Base-by-base conservation (phyloP, 1,140 invertebrate genomes). In the Pachypsylla venusta region DNA sequence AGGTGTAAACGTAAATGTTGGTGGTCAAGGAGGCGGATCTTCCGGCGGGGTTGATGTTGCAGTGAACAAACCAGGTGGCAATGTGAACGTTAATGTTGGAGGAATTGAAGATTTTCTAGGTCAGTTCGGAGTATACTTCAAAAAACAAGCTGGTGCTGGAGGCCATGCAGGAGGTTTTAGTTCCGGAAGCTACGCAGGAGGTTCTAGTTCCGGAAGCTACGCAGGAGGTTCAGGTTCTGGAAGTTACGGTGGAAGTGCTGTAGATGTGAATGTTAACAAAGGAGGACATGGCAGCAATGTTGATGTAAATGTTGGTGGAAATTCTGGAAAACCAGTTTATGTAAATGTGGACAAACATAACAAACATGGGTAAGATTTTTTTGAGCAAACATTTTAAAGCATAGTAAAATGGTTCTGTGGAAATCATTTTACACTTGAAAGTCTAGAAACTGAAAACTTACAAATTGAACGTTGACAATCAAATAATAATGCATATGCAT, bases 251-350 rank as follows among this genome's bases (percentile, higher is more conserved):
- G 30, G 30, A 10, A 35, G 30, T n/a, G n/a, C 7, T 35, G 30
- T 7, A 35, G n/a, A 35, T 35, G 30, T 35, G 7, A n/a, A 35
- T 35, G 30, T 35, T 35, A 35, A 35, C n/a, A n/a, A 10, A 7
- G 30, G 30, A 35, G 30, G 30, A 10, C 10, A 16, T 35, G 30
- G 30, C 30, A 16, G 30, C 30, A 35, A 35, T 48, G 42, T 48
- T n/a, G 42, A 48, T 48, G 42, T 48, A 3, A 48, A 48, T 48
- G 42, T 48, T 19, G 42, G 42, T 19, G 42, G 42, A n/a, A 48
- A 48, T 7, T 22, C 42, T 5, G 42, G 42, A 48, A 48, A n/a
- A 48, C n/a, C 42, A 48, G 42, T 48, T 5, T n/a, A 48, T 48
- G 42, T 48, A n/a, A 48, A 19, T 19, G 42, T 48, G 4, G 4